Conservation (phyloP, 2,888 invertebrate species). For the Leucophora obtusa region DNA sequence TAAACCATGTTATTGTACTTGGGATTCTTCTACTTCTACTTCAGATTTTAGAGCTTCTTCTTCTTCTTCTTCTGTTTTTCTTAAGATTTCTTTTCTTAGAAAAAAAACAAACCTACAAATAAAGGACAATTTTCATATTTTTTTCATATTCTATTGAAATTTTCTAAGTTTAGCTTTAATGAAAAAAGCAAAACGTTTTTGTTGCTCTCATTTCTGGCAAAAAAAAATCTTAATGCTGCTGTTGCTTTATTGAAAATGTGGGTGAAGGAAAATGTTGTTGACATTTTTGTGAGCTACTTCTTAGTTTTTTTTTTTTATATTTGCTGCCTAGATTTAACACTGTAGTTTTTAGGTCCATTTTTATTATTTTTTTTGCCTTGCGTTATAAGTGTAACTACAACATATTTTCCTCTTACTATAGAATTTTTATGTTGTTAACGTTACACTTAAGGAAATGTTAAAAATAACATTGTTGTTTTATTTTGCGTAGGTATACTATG, state of each 20-base stretch:
- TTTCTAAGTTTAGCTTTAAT: conserved; percentile 43
- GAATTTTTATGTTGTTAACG: conserved; percentile 57
- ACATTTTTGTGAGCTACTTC: conserved; percentile 44
- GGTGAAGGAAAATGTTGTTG: conserved; percentile 63
- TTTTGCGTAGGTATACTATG: neutral
- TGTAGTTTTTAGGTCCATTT: conserved; percentile 48
- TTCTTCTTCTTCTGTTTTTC: neutral
- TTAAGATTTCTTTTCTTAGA: neutral
- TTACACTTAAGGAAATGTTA: conserved; percentile 59
- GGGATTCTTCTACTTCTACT: conserved; percentile 43
- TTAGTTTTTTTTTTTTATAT: neutral
- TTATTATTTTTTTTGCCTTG: neutral
- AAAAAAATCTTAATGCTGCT: conserved; percentile 17
- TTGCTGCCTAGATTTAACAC: conserved; percentile 4
- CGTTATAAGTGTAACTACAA: conserved; percentile 42
- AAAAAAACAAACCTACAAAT: neutral
- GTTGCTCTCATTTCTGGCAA: conserved; percentile 33
- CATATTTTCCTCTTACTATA: conserved; percentile 42
- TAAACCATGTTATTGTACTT: conserved; percentile 55
- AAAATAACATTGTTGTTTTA: conserved; percentile 50
- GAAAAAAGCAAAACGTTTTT: conserved; percentile 18
- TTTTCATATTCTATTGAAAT: no score
- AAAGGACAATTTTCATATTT: neutral
- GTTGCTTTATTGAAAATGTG: conserved; percentile 40
- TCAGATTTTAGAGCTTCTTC: neutral